Conservation (phyloP, 2,797 vertebrate genomes). For the Carcharodon carcharias region DNA sequence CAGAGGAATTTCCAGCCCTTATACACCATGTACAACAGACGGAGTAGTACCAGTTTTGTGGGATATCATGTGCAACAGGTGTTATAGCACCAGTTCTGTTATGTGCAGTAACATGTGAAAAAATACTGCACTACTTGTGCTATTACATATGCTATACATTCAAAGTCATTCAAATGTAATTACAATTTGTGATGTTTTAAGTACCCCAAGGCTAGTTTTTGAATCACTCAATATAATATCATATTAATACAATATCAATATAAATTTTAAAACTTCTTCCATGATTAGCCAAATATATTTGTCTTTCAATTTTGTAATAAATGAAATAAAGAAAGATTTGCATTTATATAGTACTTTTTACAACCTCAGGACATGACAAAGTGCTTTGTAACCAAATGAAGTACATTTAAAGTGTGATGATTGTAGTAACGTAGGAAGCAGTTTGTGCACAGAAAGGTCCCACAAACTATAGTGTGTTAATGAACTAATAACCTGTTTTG, state of each 20-base stretch:
- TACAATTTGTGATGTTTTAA: not conserved
- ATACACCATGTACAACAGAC: not conserved
- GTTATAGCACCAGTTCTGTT: too few species aligned
- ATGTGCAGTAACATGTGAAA: not conserved
- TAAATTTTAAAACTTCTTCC: too few species aligned
- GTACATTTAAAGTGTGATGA: not conserved
- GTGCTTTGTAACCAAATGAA: not conserved
- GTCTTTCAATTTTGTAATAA: not conserved
- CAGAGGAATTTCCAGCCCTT: not conserved
- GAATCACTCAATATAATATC: not conserved
- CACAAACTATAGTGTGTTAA: not conserved
- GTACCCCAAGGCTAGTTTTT: not conserved
- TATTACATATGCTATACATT: not conserved
- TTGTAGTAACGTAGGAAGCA: not conserved
- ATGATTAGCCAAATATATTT: not conserved
- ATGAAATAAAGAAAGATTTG: not conserved
- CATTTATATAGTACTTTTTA: not conserved
- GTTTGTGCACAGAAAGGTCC: not conserved
- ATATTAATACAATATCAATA: too few species aligned
- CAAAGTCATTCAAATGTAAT: not conserved
- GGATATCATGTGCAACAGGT: not conserved
- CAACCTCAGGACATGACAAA: not conserved
- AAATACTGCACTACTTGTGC: not conserved
- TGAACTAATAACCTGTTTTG: not conserved
- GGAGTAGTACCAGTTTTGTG: not conserved